Evolutionary conservation across 1,140 invertebrate species (phyloP).

Genomic region (Danaus melanippus): DNA sequence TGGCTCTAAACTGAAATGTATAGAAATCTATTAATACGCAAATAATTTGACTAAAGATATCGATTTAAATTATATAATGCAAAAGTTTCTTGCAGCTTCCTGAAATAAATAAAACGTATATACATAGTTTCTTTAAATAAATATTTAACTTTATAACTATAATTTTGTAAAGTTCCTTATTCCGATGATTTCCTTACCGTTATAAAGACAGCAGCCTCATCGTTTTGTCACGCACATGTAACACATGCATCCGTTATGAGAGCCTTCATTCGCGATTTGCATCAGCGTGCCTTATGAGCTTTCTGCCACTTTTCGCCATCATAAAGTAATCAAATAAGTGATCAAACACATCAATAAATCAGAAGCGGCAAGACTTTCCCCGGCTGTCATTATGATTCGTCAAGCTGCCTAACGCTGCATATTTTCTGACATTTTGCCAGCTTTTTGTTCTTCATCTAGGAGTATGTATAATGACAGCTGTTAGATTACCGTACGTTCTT

Average conservation of each 20-base stretch:
- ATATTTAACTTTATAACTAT: too few species aligned
- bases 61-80: too few species aligned
- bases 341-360: slow-evolving; percentile 55
- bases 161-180: slow-evolving; percentile 16
- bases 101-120: too few species aligned
- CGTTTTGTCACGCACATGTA: slow-evolving; percentile 38
- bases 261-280: slow-evolving; percentile 53
- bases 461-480: slow-evolving; percentile 52
- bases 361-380: slow-evolving; percentile 50
- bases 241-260: slow-evolving; percentile 37
- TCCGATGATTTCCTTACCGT: slow-evolving; percentile 44
- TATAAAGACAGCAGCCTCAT: slow-evolving; percentile 35
- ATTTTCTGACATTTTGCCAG: slow-evolving; percentile 52
- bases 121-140: too few species aligned
- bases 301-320: slow-evolving; percentile 59
- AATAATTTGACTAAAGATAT: slow-evolving; percentile 33
- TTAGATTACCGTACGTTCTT: slow-evolving; percentile 19
- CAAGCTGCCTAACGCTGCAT: slow-evolving; percentile 39
- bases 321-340: slow-evolving; percentile 68
- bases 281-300: slow-evolving; percentile 54
- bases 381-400: slow-evolving; percentile 55
- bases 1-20: slow-evolving; percentile 54
- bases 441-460: slow-evolving; percentile 51
- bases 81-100: too few species aligned
- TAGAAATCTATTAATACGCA: slow-evolving; percentile 59